Base-by-base conservation (phyloP, 2,797 vertebrate species). In the Phoxinus dragarum region DNA sequence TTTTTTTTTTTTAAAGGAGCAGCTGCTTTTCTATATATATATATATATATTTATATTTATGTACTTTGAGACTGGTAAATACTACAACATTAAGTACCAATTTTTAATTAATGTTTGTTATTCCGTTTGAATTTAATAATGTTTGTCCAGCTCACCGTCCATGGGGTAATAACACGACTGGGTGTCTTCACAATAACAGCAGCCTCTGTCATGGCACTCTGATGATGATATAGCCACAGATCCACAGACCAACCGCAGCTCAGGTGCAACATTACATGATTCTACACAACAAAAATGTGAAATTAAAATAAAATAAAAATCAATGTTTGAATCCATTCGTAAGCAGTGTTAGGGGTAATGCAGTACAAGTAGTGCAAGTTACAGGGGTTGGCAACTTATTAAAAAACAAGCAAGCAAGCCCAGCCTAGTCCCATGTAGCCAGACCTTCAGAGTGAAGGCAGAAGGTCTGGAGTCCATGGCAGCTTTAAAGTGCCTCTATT, bases 91-190 rank as follows among this genome's bases (percentile, higher is more conserved):
- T 7, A 36, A 61, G 23, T 27, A 61, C 23, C 16, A 9, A 74
- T 11, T 49, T 34, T 73, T 16, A 49, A 49, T 49, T 3, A 17
- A 31, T 8, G 27, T 52, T 52, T 74, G 6, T 11, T 31, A 52
- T 21, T 75, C 5, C 0, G 1, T 21, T 12, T 6, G 44, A 56
- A 19, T 27, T 40, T 9, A 59, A 74, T 34, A 23, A 36, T 36
- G 61, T 66, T 36, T 54, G 9, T n/a, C 34, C 2, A 49, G 21
- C 84, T 93, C 88, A 96, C 96, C 94, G 77, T 96, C 94, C 94
- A 96, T 94, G 84, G 93, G 93, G 92, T 96, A 95, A 91, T 92
- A 94, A 91, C 96, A 96, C 75, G 90, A 83, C 38, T 86, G 89
- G 69, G 90, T 89, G 8, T 87, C 40, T 80, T 88, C 77, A 88